These are phyloP conservation scores for Cryptocephalus primarius DNA, from an alignment of 2,888 invertebrate species.

Conservation along the genomic window DNA sequence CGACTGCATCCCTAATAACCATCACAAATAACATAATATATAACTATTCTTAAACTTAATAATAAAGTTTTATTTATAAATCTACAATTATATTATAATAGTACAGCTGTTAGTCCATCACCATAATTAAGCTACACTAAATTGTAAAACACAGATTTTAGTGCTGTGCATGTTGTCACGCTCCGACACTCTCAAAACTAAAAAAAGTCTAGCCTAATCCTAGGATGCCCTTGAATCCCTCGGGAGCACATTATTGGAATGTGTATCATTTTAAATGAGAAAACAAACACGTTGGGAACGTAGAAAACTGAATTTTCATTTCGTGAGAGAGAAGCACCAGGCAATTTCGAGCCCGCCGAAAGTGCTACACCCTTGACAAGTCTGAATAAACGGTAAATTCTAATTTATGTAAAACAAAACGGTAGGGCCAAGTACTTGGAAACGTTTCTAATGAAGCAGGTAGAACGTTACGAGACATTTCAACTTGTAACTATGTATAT, in stretches of 20 bases:
- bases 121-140: slow-evolving; percentile 33
- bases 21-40: slow-evolving; percentile 19
- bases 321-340: too few species aligned
- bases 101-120: slow-evolving; percentile 37
- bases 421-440: too few species aligned
- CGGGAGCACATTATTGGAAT: slow-evolving; percentile 40
- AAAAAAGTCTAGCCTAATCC: slow-evolving; percentile 22
- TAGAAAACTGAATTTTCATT: too few species aligned
- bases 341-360: too few species aligned
- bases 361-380: too few species aligned
- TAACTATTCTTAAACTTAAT: slow-evolving; percentile 30
- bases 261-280: slow-evolving; percentile 20
- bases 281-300: too few species aligned
- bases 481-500: too few species aligned
- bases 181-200: slow-evolving; percentile 3
- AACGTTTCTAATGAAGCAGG: too few species aligned
- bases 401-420: too few species aligned
- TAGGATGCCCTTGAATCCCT: slow-evolving; percentile 42
- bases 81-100: slow-evolving; percentile 32
- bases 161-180: slow-evolving; percentile 2
- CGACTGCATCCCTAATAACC: slow-evolving; percentile 10
- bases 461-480: too few species aligned
- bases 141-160: slow-evolving; percentile 2
- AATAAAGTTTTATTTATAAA: slow-evolving; percentile 21
- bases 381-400: too few species aligned